Percentiles rank a stretch among this genome's conserved stretches.
These are phyloP conservation scores for Nicator chloris DNA, from an alignment of 2,113 vertebrate species.

Conservation along the genomic window DNA sequence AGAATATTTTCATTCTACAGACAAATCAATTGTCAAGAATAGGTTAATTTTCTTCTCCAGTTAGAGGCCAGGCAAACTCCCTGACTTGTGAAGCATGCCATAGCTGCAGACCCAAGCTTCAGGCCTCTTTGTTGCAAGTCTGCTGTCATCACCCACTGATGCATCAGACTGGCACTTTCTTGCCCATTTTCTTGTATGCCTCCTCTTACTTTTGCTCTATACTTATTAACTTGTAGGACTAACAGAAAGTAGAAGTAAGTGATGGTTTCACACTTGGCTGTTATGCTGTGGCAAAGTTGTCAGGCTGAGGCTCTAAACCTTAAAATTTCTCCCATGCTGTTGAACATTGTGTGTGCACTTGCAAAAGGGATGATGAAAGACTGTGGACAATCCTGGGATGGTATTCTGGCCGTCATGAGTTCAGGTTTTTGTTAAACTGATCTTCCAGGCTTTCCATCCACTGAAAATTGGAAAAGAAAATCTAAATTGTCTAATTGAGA, in stretches of 20 bases:
- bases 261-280: neutral
- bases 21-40: neutral
- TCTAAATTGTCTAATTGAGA: neutral
- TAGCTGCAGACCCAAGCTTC: neutral
- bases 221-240: conserved; percentile 48
- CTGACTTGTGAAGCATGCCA: neutral
- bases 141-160: neutral
- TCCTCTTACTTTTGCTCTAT: conserved; percentile 23
- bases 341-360: neutral
- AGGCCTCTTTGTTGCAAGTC: neutral
- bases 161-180: neutral
- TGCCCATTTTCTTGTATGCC: neutral
- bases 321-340: neutral
- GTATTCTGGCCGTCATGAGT: neutral
- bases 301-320: neutral
- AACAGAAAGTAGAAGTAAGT: neutral
- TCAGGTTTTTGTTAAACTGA: conserved; percentile 11
- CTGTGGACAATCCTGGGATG: conserved; percentile 29
- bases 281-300: neutral
- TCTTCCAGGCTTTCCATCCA: conserved; percentile 35
- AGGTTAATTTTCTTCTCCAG: conserved; percentile 16
- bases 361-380: conserved; percentile 3
- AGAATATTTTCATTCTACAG: conserved; percentile 43
- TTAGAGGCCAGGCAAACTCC: neutral
- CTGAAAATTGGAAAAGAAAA: conserved; percentile 19